Evolutionary conservation across 2,113 vertebrate genomes (phyloP).

Genomic region (Elaphurus davidianus): DNA sequence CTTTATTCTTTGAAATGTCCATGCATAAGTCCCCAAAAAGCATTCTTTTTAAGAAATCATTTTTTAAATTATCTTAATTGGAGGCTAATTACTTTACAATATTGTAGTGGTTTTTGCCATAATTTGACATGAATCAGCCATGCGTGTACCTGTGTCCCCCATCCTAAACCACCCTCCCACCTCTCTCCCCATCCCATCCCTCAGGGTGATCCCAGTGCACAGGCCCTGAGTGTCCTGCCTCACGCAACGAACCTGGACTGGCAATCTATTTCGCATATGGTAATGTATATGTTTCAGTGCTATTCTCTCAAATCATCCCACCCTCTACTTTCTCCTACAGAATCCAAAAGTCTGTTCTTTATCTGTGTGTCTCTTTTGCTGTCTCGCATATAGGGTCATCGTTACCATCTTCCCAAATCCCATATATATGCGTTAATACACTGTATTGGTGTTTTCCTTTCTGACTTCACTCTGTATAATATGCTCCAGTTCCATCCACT

Average conservation of each 20-base stretch:
- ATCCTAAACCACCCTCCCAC: not conserved
- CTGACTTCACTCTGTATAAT: not conserved
- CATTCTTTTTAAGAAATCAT: rapidly evolving
- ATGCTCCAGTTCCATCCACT: not conserved
- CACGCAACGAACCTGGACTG: rapidly evolving
- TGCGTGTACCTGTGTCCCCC: not conserved
- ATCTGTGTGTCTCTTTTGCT: not conserved
- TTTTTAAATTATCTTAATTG: not conserved
- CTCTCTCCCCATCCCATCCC: not conserved
- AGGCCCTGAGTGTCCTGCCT: not conserved
- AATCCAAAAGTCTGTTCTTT: not conserved
- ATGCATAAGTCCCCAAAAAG: not conserved
- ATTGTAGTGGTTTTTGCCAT: not conserved
- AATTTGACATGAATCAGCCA: not conserved
- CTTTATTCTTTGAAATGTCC: not conserved
- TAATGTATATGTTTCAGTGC: not conserved
- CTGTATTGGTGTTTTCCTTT: not conserved
- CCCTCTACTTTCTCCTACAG: not conserved
- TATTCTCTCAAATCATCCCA: not conserved
- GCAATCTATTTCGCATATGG: rapidly evolving
- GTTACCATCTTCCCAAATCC: not conserved
- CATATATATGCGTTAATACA: not conserved
- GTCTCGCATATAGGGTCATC: rapidly evolving
- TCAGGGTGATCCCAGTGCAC: not conserved
- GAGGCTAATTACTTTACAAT: not conserved